phyloP scores from a whole-genome alignment of 1,140 invertebrate genomes.

The Drosophila navojoa region DNA sequence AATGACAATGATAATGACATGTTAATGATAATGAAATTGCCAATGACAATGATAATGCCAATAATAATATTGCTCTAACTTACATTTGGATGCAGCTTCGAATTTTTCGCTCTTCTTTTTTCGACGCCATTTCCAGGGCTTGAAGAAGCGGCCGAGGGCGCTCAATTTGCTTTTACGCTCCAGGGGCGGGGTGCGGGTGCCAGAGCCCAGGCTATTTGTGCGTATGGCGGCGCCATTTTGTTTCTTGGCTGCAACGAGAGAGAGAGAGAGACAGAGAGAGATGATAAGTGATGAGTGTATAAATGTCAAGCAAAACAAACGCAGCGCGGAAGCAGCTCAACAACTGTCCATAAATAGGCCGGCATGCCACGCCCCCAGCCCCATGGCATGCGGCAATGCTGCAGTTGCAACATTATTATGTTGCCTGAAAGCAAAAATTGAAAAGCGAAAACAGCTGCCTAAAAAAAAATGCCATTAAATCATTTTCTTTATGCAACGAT shows the following conservation, averaged over 20 bases:
- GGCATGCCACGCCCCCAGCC: constrained; percentile 46
- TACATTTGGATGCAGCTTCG: constrained; percentile 97
- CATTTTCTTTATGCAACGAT: constrained; percentile 45
- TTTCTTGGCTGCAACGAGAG: constrained; percentile 92
- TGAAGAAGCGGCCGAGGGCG: constrained; percentile 96
- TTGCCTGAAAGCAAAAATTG: constrained; percentile 48
- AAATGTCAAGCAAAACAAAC: constrained; percentile 11
- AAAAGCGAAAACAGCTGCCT: constrained; percentile 50
- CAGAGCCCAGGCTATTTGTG: constrained; percentile 93
- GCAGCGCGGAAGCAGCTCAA: constrained; percentile 56
- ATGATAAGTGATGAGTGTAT: background rate
- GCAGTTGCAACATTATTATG: constrained; percentile 8
- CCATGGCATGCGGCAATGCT: constrained; percentile 35
- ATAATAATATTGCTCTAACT: constrained; percentile 84
- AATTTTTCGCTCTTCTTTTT: constrained; percentile 99
- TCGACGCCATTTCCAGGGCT: constrained; percentile 99
- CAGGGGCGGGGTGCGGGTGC: constrained; percentile 90
- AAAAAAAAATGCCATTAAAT: constrained; percentile 44
- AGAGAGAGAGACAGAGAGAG: constrained; percentile 26
- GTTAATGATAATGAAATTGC: too few relatives aligned
- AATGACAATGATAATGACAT: too few relatives aligned
- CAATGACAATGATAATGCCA: too few relatives aligned
- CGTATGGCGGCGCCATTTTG: constrained; percentile 95
- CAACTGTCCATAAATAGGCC: constrained; percentile 31
- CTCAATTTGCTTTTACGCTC: constrained; percentile 97